Base-by-base conservation (phyloP, 2,888 invertebrate species). In the Steromphala cineraria region DNA sequence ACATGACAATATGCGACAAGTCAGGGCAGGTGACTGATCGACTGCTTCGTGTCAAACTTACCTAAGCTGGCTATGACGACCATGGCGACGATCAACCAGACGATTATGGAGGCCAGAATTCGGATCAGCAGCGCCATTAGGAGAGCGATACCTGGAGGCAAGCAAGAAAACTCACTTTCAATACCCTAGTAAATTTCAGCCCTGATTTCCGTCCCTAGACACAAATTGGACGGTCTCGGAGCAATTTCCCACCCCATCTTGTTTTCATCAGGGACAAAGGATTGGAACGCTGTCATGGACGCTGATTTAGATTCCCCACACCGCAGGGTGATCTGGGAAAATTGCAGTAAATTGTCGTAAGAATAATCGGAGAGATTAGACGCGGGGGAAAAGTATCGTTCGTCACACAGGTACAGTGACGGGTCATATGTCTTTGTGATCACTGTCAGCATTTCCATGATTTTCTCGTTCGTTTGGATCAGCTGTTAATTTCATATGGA, bases 1-100 rank as follows among this genome's bases (percentile, higher is more conserved):
- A 75, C 52, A 53, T 21, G 21, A 75, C 75, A 75, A 53, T 53
- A 75, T 53, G 53, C 21, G 15, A 53, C 75, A 75, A 75, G 53
- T 53, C 75, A 46, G 36, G 31, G 19, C 71, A 71, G 71, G 36
- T 71, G 40, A 71, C 36, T 40, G 13, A n/a, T n/a, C n/a, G n/a
- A 71, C 36, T 36, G 71, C 71, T 40, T 19, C 46, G 52, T 15
- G 46, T 28, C 28, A 80, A 36, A 77, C 94, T 93, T 92, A 95
- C 95, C 96, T 80, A 97, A 94, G 91, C 96, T 96, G 56, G 96
- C 96, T 77, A 97, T 92, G 52, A 96, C 95, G 15, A 97, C 96
- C 76, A 96, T 94, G 80, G 96, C 95, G 95, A 98, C 96, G 87
- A 98, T 96, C 84, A 98, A 95, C 96, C 97, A 97, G 3, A 98